A percentile compares a stretch with the other conserved stretches of the same genome.
phyloP scores from a whole-genome alignment of 2,797 vertebrate species.

The Sparus aurata region DNA sequence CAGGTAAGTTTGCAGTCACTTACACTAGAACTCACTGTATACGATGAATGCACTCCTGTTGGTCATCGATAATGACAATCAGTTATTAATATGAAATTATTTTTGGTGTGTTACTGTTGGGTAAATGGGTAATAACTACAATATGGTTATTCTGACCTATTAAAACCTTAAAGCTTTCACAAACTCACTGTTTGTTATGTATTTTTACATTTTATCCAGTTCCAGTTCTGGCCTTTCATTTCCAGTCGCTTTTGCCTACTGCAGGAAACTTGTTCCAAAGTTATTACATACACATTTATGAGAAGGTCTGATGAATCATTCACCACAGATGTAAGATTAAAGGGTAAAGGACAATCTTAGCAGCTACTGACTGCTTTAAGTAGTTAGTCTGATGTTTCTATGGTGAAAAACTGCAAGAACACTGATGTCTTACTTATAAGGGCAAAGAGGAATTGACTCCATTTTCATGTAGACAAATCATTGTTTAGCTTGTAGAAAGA shows the following conservation, averaged over 20 bases:
- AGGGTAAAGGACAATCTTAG: background rate
- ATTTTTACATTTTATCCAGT: background rate
- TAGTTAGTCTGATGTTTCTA: background rate
- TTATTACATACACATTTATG: background rate
- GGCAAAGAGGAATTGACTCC: no score
- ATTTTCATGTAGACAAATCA: no score
- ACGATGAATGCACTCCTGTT: background rate
- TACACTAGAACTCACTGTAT: background rate
- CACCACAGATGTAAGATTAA: background rate
- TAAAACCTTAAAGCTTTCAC: background rate
- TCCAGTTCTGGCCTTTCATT: background rate
- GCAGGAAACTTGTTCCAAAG: background rate
- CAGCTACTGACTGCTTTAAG: background rate
- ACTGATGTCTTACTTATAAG: background rate
- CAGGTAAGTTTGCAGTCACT: background rate
- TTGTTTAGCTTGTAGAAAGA: no score
- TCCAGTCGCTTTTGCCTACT: accelerated
- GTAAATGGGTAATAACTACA: background rate
- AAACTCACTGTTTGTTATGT: background rate
- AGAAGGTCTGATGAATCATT: background rate
- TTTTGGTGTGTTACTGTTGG: background rate
- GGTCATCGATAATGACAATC: background rate
- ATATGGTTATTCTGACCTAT: background rate
- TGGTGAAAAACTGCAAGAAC: background rate
- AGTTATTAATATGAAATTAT: background rate